Base-by-base conservation (phyloP, 2,888 invertebrate species). In the Electrophaes corylata region DNA sequence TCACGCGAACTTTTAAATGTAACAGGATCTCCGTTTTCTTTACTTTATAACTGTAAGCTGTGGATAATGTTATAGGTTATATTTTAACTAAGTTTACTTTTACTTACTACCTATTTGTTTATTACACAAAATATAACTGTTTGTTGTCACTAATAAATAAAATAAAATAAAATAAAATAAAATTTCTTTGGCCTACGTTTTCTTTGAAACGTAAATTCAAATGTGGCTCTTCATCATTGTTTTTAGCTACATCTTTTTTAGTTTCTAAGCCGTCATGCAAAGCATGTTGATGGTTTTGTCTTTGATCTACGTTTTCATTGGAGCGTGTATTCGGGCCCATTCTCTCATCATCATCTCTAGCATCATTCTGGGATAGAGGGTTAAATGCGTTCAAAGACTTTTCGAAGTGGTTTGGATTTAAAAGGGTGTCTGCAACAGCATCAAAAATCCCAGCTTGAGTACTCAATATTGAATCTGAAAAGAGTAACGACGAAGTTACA, bases 371-470 rank as follows among this genome's bases (percentile, higher is more conserved):
- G 48, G 16, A 16, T 4, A 33, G 5, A 14, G 55, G 41, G 14
- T 52, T 57, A 5, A 49, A 51, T 14, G 26, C 16, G 18, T 40
- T 26, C 11, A 57, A 18, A 0, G 47, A 50, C 4, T 52, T 6
- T 19, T 48, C 44, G 16, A 33, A 20, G 3, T 11, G 33, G 29
- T 3, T 6, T 4, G 40, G 18, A 10, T 48, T 47, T 4, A 55
- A 11, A 11, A 54, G 10, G 26, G 46, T 33, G 2, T 35, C n/a
- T n/a, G n/a, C 35, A n/a, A 60, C 23, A 14, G 52, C 18, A 6
- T 49, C 41, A 0, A 56, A 11, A 16, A 62, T n/a, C 4, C 55
- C 58, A 3, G 52, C 48, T 23, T 49, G 40, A 1, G n/a, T 39
- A 3, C 11, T 1, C 3, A 12, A 26, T 8, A 46, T 44, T 1